Conservation (phyloP, 2,113 vertebrate genomes). For the Psephotus haematonotus region DNA sequence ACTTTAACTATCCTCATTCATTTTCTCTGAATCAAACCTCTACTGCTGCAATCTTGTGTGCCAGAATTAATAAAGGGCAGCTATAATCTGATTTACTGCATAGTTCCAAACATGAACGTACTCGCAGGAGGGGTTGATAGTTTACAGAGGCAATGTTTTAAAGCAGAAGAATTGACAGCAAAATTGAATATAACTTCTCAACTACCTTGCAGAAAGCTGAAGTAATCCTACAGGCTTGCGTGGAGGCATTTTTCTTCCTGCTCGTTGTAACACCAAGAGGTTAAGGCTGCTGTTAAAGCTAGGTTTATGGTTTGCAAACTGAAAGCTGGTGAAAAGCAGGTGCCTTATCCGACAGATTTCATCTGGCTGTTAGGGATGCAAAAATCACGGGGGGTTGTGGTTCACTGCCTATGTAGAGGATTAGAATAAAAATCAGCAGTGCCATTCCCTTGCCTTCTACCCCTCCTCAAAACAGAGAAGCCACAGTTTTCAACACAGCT, state of each 20-base stretch:
- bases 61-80: slow-evolving; percentile 30
- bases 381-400: not conserved
- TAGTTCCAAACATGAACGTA: not conserved
- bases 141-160: slow-evolving; percentile 1
- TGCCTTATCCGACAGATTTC: not conserved
- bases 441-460: not conserved
- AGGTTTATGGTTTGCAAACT: not conserved
- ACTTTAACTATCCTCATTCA: slow-evolving; percentile 56
- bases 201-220: not conserved
- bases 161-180: not conserved
- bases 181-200: slow-evolving; percentile 12
- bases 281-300: not conserved
- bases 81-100: slow-evolving; percentile 43
- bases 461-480: not conserved
- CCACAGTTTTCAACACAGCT: not conserved
- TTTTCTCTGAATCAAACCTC: slow-evolving; percentile 41
- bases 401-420: not conserved
- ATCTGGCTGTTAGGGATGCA: not conserved
- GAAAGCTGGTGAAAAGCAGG: not conserved
- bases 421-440: not conserved
- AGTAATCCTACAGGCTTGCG: not conserved
- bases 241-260: not conserved
- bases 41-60: slow-evolving; percentile 2
- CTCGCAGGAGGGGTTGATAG: not conserved
- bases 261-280: not conserved